Base-by-base conservation (phyloP, 2,888 invertebrate species). In the Agelastica alni region DNA sequence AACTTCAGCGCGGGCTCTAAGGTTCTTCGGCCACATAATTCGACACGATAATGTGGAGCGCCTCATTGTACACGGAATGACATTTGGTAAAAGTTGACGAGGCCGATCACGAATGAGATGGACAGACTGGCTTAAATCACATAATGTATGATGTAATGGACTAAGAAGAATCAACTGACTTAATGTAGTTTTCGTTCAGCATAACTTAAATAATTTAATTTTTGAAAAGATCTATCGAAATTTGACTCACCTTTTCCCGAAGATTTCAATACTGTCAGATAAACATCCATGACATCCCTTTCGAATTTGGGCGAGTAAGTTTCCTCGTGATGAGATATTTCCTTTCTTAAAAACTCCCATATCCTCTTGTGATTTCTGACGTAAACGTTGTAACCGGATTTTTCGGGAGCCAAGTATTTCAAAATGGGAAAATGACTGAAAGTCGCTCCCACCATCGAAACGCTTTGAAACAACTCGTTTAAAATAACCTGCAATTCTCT, bases 241-340 rank as follows among this genome's bases (percentile, higher is more conserved):
- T n/a, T 6, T 32, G n/a, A n/a, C 2, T 1, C n/a, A n/a, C n/a
- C n/a, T n/a, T n/a, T n/a, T n/a, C n/a, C n/a, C n/a, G n/a, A n/a
- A n/a, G 85, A 82, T 37, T 81, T 79, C 56, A 92, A 74, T 55
- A 85, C 84, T 66, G 86, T 81, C 45, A 93, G 77, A 67, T 92
- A 93, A 1, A 86, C 86, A 67, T 92, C 91, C 85, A 93, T 93
- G 20, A 93, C 83, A 71, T 92, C 91, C 43, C 86, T 80, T 1
- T 87, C 87, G 45, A 85, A 82, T 9, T 80, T 79, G 0, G 81
- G 76, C 57, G 85, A 80, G 63, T 83, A 84, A 0, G 82, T 84
- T 41, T 80, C 78, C 56, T 89, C 88, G 67, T 93, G 92, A 49
- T 81, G 81, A 16, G 85, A 80, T 12, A 92, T 76, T 71, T 92